Evolutionary conservation across 2,888 invertebrate species (phyloP).

Genomic region (Synergus laeviventris): DNA sequence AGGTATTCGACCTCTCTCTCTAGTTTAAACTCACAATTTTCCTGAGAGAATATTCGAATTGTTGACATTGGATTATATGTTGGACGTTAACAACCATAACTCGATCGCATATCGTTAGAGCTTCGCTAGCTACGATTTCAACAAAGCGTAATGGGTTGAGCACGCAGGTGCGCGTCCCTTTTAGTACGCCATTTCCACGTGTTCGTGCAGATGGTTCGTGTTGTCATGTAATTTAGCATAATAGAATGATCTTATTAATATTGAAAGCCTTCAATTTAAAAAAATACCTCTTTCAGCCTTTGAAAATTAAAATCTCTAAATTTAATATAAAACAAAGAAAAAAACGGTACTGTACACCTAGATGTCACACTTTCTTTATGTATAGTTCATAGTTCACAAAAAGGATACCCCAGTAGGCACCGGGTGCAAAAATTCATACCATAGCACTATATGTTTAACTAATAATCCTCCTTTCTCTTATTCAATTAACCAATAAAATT

Average conservation of each 20-base stretch:
- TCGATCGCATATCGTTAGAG: conserved; percentile 52
- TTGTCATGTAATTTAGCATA: neutral
- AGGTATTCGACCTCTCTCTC: neutral
- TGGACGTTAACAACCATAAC: conserved; percentile 55
- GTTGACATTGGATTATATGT: conserved; percentile 67
- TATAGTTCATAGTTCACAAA: too few species aligned
- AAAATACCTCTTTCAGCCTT: too few species aligned
- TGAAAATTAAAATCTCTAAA: too few species aligned
- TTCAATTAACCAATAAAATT: too few species aligned
- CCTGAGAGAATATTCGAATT: conserved; percentile 54
- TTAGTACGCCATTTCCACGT: neutral
- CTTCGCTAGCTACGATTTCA: neutral
- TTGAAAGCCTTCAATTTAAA: neutral
- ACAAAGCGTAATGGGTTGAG: neutral
- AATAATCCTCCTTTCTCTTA: too few species aligned
- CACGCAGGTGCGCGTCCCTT: neutral
- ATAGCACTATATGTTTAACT: too few species aligned
- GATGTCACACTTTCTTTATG: too few species aligned
- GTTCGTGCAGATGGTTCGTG: too few species aligned
- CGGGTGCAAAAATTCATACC: too few species aligned
- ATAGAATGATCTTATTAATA: neutral
- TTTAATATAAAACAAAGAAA: too few species aligned
- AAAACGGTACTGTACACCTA: too few species aligned
- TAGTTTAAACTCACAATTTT: neutral
- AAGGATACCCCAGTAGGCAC: too few species aligned